A percentile compares a stretch with the other conserved stretches of the same genome.
phyloP scores from a whole-genome alignment of 2,797 vertebrate species.

The Mareca strepera region DNA sequence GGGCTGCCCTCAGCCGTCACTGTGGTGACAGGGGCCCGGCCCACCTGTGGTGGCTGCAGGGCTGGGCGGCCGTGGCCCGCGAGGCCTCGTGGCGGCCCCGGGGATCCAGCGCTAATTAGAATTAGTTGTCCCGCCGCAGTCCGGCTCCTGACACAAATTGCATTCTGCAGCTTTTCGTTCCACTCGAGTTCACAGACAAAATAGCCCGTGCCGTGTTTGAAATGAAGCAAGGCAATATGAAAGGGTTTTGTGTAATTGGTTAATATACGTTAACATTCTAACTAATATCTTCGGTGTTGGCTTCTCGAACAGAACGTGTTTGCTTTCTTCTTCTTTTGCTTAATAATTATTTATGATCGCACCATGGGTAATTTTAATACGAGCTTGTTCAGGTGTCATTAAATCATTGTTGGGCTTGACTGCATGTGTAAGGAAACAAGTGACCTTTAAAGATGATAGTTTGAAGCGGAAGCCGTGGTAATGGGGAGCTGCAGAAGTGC shows the following conservation, averaged over 20 bases:
- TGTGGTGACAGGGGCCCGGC: constrained; percentile 74
- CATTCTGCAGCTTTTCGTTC: constrained; percentile 88
- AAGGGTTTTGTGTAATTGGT: constrained; percentile 83
- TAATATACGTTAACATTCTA: constrained; percentile 83
- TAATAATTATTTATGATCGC: constrained; percentile 74
- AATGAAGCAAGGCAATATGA: constrained; percentile 87
- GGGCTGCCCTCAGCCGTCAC: constrained; percentile 79
- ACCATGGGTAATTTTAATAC: constrained; percentile 70
- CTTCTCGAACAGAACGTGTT: constrained; percentile 68
- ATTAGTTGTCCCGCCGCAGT: constrained; percentile 88
- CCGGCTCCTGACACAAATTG: constrained; percentile 86
- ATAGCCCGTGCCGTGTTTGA: constrained; percentile 83
- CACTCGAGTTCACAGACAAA: constrained; percentile 87
- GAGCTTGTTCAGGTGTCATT: constrained; percentile 74
- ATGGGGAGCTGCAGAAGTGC: constrained; percentile 61
- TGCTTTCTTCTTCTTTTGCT: constrained; percentile 73
- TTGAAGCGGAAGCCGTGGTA: constrained; percentile 66
- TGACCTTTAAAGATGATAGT: constrained; percentile 82
- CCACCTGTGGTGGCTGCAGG: constrained; percentile 82
- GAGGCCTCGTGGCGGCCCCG: constrained; percentile 77
- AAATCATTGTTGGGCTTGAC: constrained; percentile 73
- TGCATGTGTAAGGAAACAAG: constrained; percentile 72
- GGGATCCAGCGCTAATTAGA: constrained; percentile 88
- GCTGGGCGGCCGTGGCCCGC: constrained; percentile 60
- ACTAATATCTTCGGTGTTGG: constrained; percentile 76